Evolutionary conservation across 2,888 invertebrate species (phyloP), one percentile per base, ranked within the genome.

Genomic region (Drosophila silvestris): DNA sequence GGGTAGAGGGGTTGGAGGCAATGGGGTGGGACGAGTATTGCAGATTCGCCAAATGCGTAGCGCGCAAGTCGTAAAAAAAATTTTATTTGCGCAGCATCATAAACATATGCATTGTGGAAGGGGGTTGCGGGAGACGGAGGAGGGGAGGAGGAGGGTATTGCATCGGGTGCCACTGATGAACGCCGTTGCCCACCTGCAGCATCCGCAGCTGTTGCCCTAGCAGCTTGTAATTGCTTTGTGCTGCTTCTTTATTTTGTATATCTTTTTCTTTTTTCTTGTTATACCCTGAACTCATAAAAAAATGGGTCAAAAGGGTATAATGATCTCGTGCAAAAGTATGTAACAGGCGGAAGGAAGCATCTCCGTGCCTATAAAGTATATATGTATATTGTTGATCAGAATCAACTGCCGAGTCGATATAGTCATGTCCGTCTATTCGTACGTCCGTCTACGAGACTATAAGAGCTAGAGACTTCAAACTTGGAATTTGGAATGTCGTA

Each of bases 171-270:
- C 14, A 12, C 35, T 66, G 73, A 60, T 73, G 67, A 56, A 51
- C 14, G 35, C 35, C 32, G 47, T 4, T 30, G 44, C 19, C 26
- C 6, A 51, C 57, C 30, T 41, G 28, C 53, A 26, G 59, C 84
- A 85, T 30, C 47, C 26, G 57, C 84, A 83, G 84, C 81, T 84
- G 84, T 74, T 85, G 81, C 85, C 66, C 37, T 60, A 70, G 77
- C 83, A 85, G 88, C 88, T 85, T 88, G 88, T 88, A 85, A 85
- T 85, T 85, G 85, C 88, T 88, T 85, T 83, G 70, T 44, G 58
- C 67, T 71, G 47, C 56, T 71, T 64, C 64, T 53, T 70, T 60
- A 19, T 64, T 67, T 59, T 67, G 60, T 52, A 61, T 58, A 56
- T 47, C 35, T 64, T 54, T 54, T 57, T 60, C 10, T 56, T 33